These are phyloP conservation scores for Mystacornis crossleyi DNA, from an alignment of 2,113 vertebrate species.

Conservation along the genomic window DNA sequence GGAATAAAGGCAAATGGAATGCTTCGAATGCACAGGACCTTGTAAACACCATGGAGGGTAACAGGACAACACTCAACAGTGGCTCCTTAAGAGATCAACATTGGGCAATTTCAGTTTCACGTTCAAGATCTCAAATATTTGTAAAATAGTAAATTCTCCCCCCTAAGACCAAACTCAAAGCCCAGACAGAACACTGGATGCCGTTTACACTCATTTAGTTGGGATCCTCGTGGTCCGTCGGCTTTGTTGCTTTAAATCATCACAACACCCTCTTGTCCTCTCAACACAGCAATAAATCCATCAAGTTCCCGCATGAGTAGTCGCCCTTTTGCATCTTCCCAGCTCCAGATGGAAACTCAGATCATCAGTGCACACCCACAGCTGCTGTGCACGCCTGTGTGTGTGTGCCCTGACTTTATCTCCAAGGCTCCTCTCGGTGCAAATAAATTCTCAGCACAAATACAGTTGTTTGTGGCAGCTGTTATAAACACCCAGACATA, in stretches of 20 bases:
- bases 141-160: background rate
- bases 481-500: background rate
- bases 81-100: background rate
- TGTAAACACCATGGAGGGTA: rapidly evolving
- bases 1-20: background rate
- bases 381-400: background rate
- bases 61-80: background rate
- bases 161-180: background rate
- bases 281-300: background rate
- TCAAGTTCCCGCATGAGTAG: background rate
- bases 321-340: background rate
- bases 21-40: background rate
- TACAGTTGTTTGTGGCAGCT: background rate
- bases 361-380: background rate
- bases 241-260: background rate
- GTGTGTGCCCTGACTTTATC: background rate
- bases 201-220: background rate
- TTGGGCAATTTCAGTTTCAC: background rate
- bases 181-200: background rate
- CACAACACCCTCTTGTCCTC: background rate
- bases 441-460: background rate
- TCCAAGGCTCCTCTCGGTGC: background rate
- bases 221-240: background rate
- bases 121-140: background rate
- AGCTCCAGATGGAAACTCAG: background rate